phyloP scores from a whole-genome alignment of 2,797 vertebrate genomes.

The Sebastes matsubarae region DNA sequence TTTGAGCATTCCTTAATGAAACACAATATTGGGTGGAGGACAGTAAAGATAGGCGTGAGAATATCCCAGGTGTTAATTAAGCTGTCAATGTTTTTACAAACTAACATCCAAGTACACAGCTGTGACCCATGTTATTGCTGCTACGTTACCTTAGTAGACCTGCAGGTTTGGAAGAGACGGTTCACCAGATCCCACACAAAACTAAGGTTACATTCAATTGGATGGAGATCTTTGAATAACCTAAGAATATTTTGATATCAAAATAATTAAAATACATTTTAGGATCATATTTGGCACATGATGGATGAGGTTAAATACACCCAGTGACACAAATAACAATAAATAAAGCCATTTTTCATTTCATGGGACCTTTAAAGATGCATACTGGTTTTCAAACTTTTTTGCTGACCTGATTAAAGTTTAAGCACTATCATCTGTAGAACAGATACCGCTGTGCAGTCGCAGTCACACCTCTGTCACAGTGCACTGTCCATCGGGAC shows the following conservation, averaged over 20 bases:
- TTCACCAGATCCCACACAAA: background rate
- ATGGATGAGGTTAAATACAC: background rate
- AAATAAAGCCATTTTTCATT: background rate
- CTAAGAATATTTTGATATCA: background rate
- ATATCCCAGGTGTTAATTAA: background rate
- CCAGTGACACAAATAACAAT: background rate
- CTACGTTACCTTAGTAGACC: background rate
- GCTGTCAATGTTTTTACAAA: background rate
- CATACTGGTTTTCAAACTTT: constrained; percentile 19
- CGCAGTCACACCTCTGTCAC: constrained; percentile 92
- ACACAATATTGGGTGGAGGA: background rate
- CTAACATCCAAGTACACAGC: background rate
- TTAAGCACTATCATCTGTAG: background rate
- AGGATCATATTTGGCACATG: constrained; percentile 24
- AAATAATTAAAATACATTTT: background rate
- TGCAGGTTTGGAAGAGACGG: background rate
- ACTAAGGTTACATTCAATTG: background rate
- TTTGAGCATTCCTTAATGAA: background rate
- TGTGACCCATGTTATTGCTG: background rate
- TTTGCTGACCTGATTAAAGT: constrained; percentile 46
- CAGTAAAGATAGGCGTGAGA: background rate
- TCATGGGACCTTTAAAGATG: constrained; percentile 35
- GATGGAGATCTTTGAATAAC: background rate
- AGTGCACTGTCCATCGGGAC: constrained; percentile 96
- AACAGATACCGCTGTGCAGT: constrained; percentile 34